Evolutionary conservation across 2,797 vertebrate genomes (phyloP).

Genomic region (Hydrolagus colliei): DNA sequence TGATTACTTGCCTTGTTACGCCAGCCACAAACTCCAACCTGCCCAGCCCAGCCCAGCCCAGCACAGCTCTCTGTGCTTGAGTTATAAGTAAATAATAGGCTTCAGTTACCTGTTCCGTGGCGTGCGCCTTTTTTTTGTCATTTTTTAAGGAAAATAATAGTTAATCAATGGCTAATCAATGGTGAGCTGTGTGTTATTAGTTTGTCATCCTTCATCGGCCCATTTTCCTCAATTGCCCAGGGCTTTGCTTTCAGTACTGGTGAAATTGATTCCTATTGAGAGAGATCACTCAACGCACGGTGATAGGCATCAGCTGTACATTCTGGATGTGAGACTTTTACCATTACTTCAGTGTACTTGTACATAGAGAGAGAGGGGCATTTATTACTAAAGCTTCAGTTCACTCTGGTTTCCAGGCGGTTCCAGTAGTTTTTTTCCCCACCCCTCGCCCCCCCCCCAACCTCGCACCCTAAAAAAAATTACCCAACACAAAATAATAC

Average conservation of each 20-base stretch:
- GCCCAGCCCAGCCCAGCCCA: conserved; percentile 34
- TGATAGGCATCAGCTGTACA: conserved; percentile 64
- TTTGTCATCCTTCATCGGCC: conserved; percentile 72
- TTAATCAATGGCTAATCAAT: conserved; percentile 76
- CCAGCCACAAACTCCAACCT: neutral
- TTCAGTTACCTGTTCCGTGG: conserved; percentile 69
- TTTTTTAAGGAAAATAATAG: conserved; percentile 69
- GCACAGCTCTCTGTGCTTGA: conserved; percentile 57
- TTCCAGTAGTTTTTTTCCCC: neutral
- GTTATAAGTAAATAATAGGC: conserved; percentile 73
- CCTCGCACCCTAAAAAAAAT: too few relatives aligned
- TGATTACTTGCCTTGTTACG: conserved; percentile 18
- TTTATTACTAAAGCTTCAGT: neutral
- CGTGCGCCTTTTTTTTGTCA: conserved; percentile 59
- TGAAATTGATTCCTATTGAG: conserved; percentile 76
- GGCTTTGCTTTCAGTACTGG: conserved; percentile 68
- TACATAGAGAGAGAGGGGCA: neutral
- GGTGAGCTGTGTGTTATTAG: conserved; percentile 70
- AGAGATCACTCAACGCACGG: conserved; percentile 74
- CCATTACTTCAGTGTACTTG: neutral
- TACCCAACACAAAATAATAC: too few relatives aligned
- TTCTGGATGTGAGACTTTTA: conserved; percentile 41
- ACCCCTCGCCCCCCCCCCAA: neutral
- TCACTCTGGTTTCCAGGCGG: neutral
- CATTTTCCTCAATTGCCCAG: conserved; percentile 69